Percentiles rank a stretch among this genome's conserved stretches.
Conservation (phyloP, 2,888 invertebrate genomes). For the Himalopsyche tibetana region DNA sequence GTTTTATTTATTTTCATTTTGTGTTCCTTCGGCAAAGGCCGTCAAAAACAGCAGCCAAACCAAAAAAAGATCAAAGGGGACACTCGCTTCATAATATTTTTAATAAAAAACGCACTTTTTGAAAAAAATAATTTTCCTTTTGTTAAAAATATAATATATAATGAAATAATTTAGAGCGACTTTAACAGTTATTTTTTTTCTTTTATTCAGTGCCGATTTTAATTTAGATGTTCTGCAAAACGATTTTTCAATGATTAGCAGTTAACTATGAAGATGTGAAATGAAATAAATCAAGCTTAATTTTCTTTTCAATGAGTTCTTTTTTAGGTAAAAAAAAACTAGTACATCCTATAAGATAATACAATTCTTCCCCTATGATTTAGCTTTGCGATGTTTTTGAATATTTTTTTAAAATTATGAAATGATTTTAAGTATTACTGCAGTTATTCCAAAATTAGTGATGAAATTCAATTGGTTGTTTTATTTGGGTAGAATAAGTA, state of each 20-base stretch:
- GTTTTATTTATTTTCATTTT: slow-evolving; percentile 32
- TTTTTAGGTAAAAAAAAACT: not conserved
- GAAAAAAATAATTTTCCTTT: not conserved
- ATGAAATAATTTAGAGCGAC: slow-evolving; percentile 13
- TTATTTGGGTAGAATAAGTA: too few relatives aligned
- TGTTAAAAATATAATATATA: slow-evolving; percentile 21
- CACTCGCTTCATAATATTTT: slow-evolving; percentile 29
- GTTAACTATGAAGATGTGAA: not conserved
- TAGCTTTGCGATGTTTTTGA: too few relatives aligned
- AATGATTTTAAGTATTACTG: too few relatives aligned
- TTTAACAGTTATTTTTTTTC: not conserved
- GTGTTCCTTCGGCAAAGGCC: slow-evolving; percentile 30
- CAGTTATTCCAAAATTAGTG: too few relatives aligned
- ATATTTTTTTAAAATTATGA: too few relatives aligned
- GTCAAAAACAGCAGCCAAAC: slow-evolving; percentile 27
- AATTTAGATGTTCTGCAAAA: slow-evolving; percentile 8
- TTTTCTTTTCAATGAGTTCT: not conserved
- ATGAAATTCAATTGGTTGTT: too few relatives aligned
- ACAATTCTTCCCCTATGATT: too few relatives aligned
- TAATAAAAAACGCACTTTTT: slow-evolving; percentile 35
- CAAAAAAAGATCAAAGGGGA: slow-evolving; percentile 20
- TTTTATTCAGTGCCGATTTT: not conserved
- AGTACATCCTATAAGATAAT: too few relatives aligned
- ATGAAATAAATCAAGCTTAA: not conserved
- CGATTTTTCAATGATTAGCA: not conserved